Evolutionary conservation across 2,797 vertebrate genomes (phyloP), one percentile per base, ranked within the genome.

Genomic region (Myripristis murdjan): DNA sequence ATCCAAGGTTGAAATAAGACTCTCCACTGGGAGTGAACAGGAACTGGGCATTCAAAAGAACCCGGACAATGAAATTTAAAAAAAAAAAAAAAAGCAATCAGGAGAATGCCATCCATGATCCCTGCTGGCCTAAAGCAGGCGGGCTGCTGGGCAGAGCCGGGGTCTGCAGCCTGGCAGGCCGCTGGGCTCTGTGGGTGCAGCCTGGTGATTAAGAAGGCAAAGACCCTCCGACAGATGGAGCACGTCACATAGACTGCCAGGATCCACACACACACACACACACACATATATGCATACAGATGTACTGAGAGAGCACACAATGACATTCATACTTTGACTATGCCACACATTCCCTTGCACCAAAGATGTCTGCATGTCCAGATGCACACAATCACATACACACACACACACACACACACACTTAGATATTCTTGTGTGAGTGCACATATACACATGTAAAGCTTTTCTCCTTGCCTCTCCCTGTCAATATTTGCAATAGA

Each of bases 191-290:
- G 0, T 22, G 76, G 66, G 57, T 69, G 53, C 71, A 10, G 65
- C 57, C 43, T 51, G 54, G 82, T 69, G 81, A 87, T 84, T 88
- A 85, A 79, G 59, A 33, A 35, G n/a, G 26, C 58, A 72, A 74
- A 83, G 73, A 83, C 53, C 76, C 75, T 71, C 76, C 12, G 71
- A 75, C 85, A 91, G 88, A 90, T 80, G 88, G 88, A 85, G 73
- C 76, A 77, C 87, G 78, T 86, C 85, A 75, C 41, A 1, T 14
- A 61, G 75, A 60, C 71, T 15, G 57, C 37, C 76, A 72, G 67
- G 49, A 52, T 74, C 65, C 26, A 68, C 46, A 52, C 71, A 67
- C 75, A 18, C 53, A 23, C 54, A 73, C 81, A 87, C 11, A 75
- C 71, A 59, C 56, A 33, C 22, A 53, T 49, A 58, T 3, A 9